phyloP scores from a whole-genome alignment of 2,797 vertebrate genomes.

The Steatocranus sp. region DNA sequence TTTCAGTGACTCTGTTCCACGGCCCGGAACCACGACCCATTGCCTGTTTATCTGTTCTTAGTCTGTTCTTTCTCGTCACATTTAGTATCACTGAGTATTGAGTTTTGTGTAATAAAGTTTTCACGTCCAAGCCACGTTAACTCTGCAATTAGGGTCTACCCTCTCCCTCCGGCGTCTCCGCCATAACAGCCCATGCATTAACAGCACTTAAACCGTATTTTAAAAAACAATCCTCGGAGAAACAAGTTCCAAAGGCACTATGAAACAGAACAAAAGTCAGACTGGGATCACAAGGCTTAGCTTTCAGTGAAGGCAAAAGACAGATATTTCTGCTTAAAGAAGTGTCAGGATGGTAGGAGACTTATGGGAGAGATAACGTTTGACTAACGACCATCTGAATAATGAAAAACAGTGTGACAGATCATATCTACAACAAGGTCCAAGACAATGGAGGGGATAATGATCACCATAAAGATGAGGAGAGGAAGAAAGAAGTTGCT shows the following conservation, averaged over 20 bases:
- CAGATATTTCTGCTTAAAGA: neutral
- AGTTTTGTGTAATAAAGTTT: neutral
- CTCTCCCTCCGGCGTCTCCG: neutral
- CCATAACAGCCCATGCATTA: neutral
- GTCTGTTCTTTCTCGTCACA: neutral
- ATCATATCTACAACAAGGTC: slow-evolving; percentile 7
- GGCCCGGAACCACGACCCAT: neutral
- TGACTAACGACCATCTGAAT: slow-evolving; percentile 10
- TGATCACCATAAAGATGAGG: slow-evolving; percentile 1
- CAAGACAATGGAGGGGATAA: neutral
- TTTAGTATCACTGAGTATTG: neutral
- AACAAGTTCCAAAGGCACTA: neutral
- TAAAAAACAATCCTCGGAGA: neutral
- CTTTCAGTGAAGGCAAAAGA: neutral
- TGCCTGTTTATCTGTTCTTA: neutral
- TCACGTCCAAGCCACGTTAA: neutral
- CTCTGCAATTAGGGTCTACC: neutral
- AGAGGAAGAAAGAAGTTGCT: slow-evolving; percentile 9
- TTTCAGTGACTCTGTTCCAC: neutral
- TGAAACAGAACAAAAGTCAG: neutral
- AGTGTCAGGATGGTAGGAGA: neutral
- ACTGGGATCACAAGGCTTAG: neutral
- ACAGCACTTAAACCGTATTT: neutral
- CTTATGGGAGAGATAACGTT: neutral
- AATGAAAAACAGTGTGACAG: slow-evolving; percentile 15